Evolutionary conservation across 2,888 invertebrate species (phyloP), one percentile per base, ranked within the genome.

Genomic region (Xylocampa areola): DNA sequence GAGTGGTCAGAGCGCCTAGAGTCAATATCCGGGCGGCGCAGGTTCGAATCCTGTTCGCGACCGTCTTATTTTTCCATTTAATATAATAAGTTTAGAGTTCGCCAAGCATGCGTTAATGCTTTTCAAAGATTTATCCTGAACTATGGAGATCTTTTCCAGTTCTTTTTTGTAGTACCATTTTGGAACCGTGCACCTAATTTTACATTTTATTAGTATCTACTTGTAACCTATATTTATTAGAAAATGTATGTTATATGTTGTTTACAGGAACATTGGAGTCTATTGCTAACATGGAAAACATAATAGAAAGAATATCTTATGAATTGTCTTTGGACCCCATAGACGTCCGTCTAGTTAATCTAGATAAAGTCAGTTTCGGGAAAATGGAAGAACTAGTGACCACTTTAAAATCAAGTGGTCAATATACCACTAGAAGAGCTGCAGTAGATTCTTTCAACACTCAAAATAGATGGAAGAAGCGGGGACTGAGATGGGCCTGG

Each of bases 391-490:
- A 89, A 33, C 91, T 96, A 84, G 77, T 95, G 4, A 86, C 94
- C 0, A 93, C 92, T 16, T 54, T 96, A 5, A 91, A 92, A 73
- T 80, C 79, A 27, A 91, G 94, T 59, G 89, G 94, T 0, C 90
- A 96, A 35, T 95, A 94, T 67, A 87, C 87, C 0, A 77, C 82
- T 13, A 87, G 96, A 21, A 91, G 88, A 70, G 76, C 79, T 30
- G 88, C 85, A 2, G 90, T 96, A 4, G 85, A 91, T 16, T 76
- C 85, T 5, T 96, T 95, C 69, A 96, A 96, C 77, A 77, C 84
- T 6, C 63, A 92, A 61, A 97, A 97, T 83, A 91, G 96, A 50
- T 97, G 97, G 96, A 96, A 95, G 73, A 97, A 97, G 82, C 94
- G 94, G 44, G 97, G 95, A 0, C 83, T 96, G 1, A 84, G 95